Percentiles rank a stretch among this genome's conserved stretches.
Evolutionary conservation across 2,797 vertebrate species (phyloP).

Genomic region (Pantherophis vulpinus): DNA sequence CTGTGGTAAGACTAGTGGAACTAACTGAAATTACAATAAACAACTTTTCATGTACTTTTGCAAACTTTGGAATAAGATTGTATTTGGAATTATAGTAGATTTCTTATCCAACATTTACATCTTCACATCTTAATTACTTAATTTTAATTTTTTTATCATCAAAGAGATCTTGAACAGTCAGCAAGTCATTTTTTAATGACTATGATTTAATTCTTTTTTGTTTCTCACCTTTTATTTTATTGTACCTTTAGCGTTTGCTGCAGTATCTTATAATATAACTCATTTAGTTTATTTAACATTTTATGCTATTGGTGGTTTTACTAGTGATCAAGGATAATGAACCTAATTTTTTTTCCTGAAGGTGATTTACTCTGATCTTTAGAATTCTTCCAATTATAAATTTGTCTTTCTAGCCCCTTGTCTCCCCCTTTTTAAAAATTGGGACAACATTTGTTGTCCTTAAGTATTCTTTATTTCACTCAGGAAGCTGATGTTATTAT

Average conservation of each 20-base stretch:
- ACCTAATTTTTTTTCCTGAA: background rate
- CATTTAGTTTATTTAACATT: background rate
- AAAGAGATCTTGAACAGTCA: background rate
- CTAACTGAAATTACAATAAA: background rate
- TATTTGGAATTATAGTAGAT: background rate
- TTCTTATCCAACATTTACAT: background rate
- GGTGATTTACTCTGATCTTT: background rate
- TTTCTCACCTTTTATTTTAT: constrained; percentile 3
- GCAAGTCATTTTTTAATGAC: background rate
- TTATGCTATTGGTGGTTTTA: background rate
- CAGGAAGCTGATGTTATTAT: background rate
- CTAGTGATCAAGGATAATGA: background rate
- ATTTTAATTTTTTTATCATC: background rate
- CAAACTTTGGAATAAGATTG: background rate
- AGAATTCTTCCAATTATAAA: background rate
- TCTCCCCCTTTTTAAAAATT: background rate
- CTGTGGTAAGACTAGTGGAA: background rate
- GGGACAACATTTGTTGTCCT: background rate
- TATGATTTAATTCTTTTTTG: background rate
- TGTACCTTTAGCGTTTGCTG: background rate
- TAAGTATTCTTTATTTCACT: background rate
- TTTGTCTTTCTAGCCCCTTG: background rate
- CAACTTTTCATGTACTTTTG: background rate
- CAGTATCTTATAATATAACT: background rate
- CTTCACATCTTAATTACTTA: background rate